Evolutionary conservation across 1,140 invertebrate species (phyloP), one percentile per base, ranked within the genome.

Genomic region (Drosophila guanche): DNA sequence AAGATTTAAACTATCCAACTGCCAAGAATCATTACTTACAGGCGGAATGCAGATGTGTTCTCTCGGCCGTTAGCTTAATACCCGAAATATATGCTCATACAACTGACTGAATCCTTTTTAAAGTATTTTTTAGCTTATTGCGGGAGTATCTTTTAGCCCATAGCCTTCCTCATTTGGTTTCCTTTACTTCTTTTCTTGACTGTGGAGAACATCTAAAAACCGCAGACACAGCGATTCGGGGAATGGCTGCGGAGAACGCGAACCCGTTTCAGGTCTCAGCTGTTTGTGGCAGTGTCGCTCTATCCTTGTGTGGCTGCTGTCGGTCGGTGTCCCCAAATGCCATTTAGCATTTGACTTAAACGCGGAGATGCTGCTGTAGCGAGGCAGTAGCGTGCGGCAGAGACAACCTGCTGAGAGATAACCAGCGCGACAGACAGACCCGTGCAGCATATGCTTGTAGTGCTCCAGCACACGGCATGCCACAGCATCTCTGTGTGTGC

Each of bases 271-370:
- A 47, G 45, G 51, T 47, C 81, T 85, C 77, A 86, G 73, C 73
- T 86, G 81, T 86, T 75, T 10, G 50, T 58, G 61, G 51, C 20
- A 25, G 16, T 1, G 20, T 65, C 16, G 16, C 48, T 10, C 29
- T 45, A 27, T 54, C 14, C 20, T 74, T 40, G 42, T 75, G 46
- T 55, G 47, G 53, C 45, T 54, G 45, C 55, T 85, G 80, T 86
- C 81, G 47, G 53, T 48, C 53, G 45, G 58, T 85, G 81, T 86
- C 81, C 81, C 81, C 77, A 81, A 86, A 88, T 88, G 81, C 54
- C 81, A 75, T 86, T 86, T 86, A 86, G 65, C 83, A 81, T 86
- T 75, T 88, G 81, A 86, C 77, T 88, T 88, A 61, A 86, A 46
- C 58, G 77, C 65, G 77, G 77, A 37, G 33, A 37, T 37, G 57